These are phyloP conservation scores for Laothoe populi DNA, from an alignment of 2,888 invertebrate species.

Conservation along the genomic window DNA sequence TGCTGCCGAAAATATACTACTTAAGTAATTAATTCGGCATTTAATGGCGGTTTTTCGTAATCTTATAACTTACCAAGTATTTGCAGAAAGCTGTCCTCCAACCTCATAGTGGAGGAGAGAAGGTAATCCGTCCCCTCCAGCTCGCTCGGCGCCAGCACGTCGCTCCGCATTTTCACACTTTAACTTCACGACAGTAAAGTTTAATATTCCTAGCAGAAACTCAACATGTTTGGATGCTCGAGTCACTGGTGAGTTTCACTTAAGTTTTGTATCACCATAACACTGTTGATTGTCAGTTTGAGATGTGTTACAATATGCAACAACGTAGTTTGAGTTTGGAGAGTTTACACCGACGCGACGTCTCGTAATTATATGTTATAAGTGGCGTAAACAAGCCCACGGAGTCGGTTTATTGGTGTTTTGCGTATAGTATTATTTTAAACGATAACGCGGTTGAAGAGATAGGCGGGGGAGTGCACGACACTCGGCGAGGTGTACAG, in stretches of 20 bases:
- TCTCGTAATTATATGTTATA: constrained; percentile 47
- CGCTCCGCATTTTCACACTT: constrained; percentile 77
- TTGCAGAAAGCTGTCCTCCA: constrained; percentile 86
- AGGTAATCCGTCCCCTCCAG: constrained; percentile 87
- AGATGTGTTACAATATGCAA: not conserved
- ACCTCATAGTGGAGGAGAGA: constrained; percentile 85
- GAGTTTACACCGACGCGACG: constrained; percentile 48
- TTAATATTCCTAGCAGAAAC: constrained; percentile 6
- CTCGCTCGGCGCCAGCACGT: constrained; percentile 81
- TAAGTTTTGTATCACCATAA: constrained; percentile 31
- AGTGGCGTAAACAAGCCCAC: constrained; percentile 59
- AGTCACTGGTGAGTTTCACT: constrained; percentile 24
- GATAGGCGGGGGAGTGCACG: constrained; percentile 29
- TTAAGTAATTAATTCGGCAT: constrained; percentile 17
- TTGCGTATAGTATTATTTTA: constrained; percentile 59
- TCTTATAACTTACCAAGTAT: constrained; percentile 82
- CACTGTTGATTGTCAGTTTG: constrained; percentile 31
- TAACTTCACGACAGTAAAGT: constrained; percentile 39
- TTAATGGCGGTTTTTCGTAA: not conserved
- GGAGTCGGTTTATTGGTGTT: constrained; percentile 59
- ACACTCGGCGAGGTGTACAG: constrained; percentile 28
- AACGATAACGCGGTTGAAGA: constrained; percentile 46
- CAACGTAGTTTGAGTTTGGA: constrained; percentile 33
- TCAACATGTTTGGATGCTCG: constrained; percentile 22
- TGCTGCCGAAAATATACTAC: constrained; percentile 8